A percentile compares a stretch with the other conserved stretches of the same genome.
Evolutionary conservation across 2,113 vertebrate genomes (phyloP).

Genomic region (Aramus guarauna): DNA sequence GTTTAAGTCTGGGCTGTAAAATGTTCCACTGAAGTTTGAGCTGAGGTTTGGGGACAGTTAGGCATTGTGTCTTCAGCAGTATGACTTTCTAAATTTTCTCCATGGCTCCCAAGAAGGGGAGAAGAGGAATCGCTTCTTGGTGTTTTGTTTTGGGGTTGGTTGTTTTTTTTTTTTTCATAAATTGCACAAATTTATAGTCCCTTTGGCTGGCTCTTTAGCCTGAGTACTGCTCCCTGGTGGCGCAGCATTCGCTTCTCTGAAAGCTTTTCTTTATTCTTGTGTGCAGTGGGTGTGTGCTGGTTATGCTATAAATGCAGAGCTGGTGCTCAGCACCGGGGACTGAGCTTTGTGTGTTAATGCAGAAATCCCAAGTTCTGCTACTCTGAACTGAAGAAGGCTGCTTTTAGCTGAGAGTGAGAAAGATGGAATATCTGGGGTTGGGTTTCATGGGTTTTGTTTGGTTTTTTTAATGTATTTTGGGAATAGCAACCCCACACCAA

Average conservation of each 20-base stretch:
- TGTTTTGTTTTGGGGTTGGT: not conserved
- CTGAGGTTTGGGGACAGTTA: not conserved
- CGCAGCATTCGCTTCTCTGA: not conserved
- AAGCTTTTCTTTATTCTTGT: not conserved
- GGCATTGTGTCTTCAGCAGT: not conserved
- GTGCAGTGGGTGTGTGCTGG: not conserved
- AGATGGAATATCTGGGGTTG: not conserved
- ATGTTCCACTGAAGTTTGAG: not conserved
- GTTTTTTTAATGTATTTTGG: not conserved
- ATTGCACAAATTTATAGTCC: not conserved
- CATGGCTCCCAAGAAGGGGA: not conserved
- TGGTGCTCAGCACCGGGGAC: not conserved
- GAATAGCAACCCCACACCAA: not conserved
- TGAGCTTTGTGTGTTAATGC: not conserved
- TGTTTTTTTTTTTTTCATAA: not conserved
- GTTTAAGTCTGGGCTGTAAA: not conserved
- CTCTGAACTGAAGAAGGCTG: not conserved
- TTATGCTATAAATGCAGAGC: not conserved
- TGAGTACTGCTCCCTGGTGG: not conserved
- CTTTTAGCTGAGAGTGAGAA: not conserved
- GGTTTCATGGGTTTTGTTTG: not conserved
- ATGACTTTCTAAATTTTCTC: not conserved
- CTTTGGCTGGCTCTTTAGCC: not conserved
- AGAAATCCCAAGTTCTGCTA: not conserved
- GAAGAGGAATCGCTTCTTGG: not conserved